phyloP scores from a whole-genome alignment of 2,113 vertebrate species.

The Sylvicapra grimmia region DNA sequence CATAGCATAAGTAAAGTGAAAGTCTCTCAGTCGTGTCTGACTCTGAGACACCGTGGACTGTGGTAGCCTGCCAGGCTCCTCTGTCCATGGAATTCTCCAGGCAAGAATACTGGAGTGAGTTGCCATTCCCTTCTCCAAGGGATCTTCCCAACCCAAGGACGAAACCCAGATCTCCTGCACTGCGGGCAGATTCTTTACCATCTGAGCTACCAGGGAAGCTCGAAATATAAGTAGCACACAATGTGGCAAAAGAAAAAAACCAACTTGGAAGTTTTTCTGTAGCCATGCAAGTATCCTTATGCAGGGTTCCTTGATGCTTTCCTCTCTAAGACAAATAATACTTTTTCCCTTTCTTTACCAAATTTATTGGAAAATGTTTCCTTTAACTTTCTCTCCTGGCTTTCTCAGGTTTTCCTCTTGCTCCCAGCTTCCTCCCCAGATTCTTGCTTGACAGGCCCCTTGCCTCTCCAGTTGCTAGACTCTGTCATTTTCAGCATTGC shows the following conservation, averaged over 20 bases:
- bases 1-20: neutral
- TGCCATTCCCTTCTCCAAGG: neutral
- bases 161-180: neutral
- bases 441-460: neutral
- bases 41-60: neutral
- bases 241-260: neutral
- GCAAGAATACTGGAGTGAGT: neutral
- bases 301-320: neutral
- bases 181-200: neutral
- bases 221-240: neutral
- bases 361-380: neutral
- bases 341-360: neutral
- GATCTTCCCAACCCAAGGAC: neutral
- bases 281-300: too few relatives aligned
- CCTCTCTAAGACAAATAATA: neutral
- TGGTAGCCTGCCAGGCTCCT: neutral
- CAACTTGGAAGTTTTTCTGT: neutral
- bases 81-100: neutral
- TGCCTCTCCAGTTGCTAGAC: conserved; percentile 57
- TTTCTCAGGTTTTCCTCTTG: neutral
- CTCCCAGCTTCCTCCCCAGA: neutral
- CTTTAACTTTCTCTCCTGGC: neutral
- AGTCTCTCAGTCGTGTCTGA: rapidly evolving
- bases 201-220: neutral
- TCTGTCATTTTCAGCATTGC: conserved; percentile 67